Evolutionary conservation across 2,113 vertebrate species (phyloP).

Genomic region (Harpagus bidentatus): DNA sequence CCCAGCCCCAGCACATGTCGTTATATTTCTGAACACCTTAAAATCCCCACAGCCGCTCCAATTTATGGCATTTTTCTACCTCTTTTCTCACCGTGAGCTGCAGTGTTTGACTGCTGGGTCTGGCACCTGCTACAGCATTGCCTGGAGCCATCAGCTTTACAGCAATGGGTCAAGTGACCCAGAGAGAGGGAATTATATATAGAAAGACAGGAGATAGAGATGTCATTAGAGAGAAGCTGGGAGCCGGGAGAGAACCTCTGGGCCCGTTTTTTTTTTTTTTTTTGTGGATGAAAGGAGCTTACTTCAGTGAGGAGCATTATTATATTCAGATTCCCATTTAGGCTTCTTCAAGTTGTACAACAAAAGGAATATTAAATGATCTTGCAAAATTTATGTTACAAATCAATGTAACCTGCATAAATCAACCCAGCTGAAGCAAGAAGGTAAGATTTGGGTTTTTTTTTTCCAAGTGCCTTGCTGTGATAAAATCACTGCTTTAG

Average conservation of each 20-base stretch:
- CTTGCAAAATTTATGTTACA: constrained; percentile 38
- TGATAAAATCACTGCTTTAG: not conserved
- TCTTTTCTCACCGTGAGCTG: not conserved
- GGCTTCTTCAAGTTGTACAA: constrained; percentile 24
- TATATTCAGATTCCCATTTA: constrained; percentile 16
- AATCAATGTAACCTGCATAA: constrained; percentile 38
- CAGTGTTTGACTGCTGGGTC: not conserved
- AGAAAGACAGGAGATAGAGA: not conserved
- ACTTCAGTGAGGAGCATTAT: not conserved
- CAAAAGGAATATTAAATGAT: constrained; percentile 50
- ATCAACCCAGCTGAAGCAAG: not conserved
- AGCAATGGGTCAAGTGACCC: not conserved
- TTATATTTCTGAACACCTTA: not conserved
- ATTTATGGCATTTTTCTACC: not conserved
- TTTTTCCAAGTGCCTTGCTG: not conserved
- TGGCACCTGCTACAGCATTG: not conserved
- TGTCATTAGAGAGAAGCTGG: not conserved
- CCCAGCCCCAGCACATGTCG: not conserved
- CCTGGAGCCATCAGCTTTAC: not conserved
- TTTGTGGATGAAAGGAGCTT: not conserved
- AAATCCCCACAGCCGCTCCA: not conserved
- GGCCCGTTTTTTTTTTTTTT: not conserved
- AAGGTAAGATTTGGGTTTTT: not conserved
- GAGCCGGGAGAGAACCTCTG: not conserved
- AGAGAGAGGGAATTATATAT: not conserved